Percentiles rank a stretch among this genome's conserved stretches.
phyloP scores from a whole-genome alignment of 2,888 invertebrate genomes.

The Drosophila multiciliata region DNA sequence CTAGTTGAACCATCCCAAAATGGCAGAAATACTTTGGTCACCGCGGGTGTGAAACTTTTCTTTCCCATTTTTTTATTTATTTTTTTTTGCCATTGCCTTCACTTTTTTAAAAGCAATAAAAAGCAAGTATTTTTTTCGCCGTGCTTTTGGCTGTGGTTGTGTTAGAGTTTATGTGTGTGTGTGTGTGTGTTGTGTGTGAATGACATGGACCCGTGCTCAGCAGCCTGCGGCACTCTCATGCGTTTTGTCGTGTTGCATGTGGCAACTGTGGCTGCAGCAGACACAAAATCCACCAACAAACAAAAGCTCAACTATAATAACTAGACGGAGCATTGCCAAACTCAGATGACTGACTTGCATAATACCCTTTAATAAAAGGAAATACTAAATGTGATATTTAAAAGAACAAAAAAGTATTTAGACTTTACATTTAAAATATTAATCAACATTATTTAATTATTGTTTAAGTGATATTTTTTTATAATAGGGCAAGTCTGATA shows the following conservation, averaged over 20 bases:
- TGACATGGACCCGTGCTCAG: conserved; percentile 31
- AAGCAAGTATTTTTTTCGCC: conserved; percentile 26
- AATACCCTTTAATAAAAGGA: conserved; percentile 17
- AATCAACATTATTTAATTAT: not conserved
- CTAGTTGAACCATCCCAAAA: conserved; percentile 24
- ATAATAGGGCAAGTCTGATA: not conserved
- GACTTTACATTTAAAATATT: not conserved
- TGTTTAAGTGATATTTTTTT: not conserved
- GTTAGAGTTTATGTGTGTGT: conserved; percentile 2
- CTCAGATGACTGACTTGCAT: not conserved
- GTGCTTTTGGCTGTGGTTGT: conserved; percentile 16
- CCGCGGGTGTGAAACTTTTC: conserved; percentile 68
- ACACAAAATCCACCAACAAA: conserved; percentile 26
- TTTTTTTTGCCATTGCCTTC: conserved; percentile 27
- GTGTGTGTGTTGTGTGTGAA: conserved; percentile 25
- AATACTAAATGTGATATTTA: not conserved
- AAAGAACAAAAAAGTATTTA: accelerated
- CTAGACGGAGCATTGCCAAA: conserved; percentile 6
- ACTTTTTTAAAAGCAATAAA: conserved; percentile 34
- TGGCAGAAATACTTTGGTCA: conserved; percentile 68
- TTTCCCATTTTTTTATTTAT: conserved; percentile 30
- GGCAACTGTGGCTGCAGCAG: conserved; percentile 56
- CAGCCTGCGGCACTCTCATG: conserved; percentile 39
- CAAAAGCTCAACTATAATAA: conserved; percentile 55
- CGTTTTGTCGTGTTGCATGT: conserved; percentile 52